These are phyloP conservation scores for Anas georgica DNA, from an alignment of 2,797 vertebrate genomes.

Conservation along the genomic window DNA sequence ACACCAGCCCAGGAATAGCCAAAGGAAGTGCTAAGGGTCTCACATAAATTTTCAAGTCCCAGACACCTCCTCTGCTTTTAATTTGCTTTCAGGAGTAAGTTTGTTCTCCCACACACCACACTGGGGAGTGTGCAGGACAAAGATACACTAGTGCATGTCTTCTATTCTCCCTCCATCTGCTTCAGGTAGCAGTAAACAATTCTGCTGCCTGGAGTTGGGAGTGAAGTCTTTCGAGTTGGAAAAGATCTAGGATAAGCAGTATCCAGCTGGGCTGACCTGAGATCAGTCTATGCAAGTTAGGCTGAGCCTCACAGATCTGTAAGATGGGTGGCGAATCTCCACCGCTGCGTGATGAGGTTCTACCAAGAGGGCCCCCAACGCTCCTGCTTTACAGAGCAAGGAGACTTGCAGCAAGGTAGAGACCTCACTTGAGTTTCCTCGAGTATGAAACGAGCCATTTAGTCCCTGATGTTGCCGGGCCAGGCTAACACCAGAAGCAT, in stretches of 20 bases:
- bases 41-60: neutral
- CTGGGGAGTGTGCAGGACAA: neutral
- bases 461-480: neutral
- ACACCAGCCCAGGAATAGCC: neutral
- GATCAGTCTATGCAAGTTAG: neutral
- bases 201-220: neutral
- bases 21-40: conserved; percentile 14
- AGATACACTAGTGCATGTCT: neutral
- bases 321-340: neutral
- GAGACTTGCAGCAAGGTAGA: neutral
- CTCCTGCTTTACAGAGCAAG: neutral
- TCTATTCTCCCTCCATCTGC: neutral
- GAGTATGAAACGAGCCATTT: neutral
- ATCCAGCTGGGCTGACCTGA: neutral
- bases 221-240: neutral
- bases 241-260: neutral
- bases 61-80: neutral
- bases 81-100: neutral
- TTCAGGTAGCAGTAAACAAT: neutral
- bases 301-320: neutral
- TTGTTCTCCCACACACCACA: neutral
- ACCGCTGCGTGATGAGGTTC: neutral
- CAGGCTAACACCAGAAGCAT: neutral
- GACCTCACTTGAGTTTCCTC: neutral
- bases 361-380: neutral